phyloP scores from a whole-genome alignment of 2,888 invertebrate species.

The Hyles lineata region DNA sequence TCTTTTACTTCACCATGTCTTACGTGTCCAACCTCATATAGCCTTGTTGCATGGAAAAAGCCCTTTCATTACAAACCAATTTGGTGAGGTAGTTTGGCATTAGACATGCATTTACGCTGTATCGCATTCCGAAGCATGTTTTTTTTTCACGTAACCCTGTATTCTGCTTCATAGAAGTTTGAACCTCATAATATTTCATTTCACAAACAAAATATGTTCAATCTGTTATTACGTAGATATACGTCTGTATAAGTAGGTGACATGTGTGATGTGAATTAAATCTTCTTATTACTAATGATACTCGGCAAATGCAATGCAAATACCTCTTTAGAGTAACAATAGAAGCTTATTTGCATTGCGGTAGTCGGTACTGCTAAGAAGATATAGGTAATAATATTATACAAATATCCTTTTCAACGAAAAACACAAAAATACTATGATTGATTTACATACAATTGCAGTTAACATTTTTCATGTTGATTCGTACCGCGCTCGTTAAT shows the following conservation, averaged over 20 bases:
- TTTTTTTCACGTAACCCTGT: neutral
- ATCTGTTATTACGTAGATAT: neutral
- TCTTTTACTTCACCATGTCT: neutral
- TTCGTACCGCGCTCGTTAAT: conserved; percentile 7
- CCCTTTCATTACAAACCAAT: neutral
- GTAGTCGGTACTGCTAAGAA: neutral
- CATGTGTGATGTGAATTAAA: neutral
- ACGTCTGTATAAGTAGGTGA: neutral
- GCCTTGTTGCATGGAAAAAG: neutral
- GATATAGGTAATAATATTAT: neutral
- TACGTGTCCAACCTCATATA: neutral
- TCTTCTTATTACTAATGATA: conserved; percentile 7
- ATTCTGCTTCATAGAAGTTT: neutral
- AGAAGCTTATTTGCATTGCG: neutral
- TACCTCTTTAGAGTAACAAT: neutral
- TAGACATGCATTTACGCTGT: neutral
- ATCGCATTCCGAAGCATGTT: conserved; percentile 5
- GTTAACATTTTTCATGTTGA: conserved; percentile 9
- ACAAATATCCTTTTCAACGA: no score
- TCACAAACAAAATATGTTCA: neutral
- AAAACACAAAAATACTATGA: conserved; percentile 6
- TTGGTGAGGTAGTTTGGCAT: conserved; percentile 8
- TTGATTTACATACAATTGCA: neutral
- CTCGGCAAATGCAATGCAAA: neutral
- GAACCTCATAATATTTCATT: neutral